Evolutionary conservation across 1,140 invertebrate species (phyloP), one percentile per base, ranked within the genome.

Genomic region (Achroia grisella): DNA sequence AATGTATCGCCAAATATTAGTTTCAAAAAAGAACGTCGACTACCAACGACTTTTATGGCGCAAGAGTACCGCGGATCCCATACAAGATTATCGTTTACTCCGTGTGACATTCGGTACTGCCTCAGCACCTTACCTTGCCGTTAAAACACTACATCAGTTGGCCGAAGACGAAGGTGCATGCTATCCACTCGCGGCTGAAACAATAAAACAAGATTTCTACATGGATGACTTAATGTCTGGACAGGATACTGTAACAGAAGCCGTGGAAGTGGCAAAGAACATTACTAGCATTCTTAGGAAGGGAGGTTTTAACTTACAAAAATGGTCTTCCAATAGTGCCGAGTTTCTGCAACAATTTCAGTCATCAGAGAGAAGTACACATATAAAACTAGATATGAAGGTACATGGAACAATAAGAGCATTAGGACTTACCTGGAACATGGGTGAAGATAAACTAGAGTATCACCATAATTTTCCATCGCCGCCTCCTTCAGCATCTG

Each of bases 31-130:
- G 30, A 56, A 86, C 17, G 43, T 35, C 30, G 46, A 70, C 32
- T 76, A 66, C 17, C 82, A 87, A 42, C 48, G 73, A 49, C 76
- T 88, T 15, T 37, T 86, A 0, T 87, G 86, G 82, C 44, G 76
- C 42, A 12, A 27, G 3, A 30, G 47, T 31, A 8, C 34, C 28
- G 10, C 44, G 4, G 13, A 29, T 8, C 17, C 10, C 8, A 8
- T 36, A 1, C 12, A 37, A 27, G 17, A 35, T 9, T 44, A 36
- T n/a, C 32, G 34, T 13, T 17, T 44, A 9, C 14, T 29, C 3
- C 35, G 15, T 17, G 33, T 44, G 9, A 79, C 73, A 10, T 86
- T 73, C 41, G 72, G 79, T 30, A 73, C 69, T 28, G 2, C 17
- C 17, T 23, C 2, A 3, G 72, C 78, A 0, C 73, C 77, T 2